Evolutionary conservation across 2,888 invertebrate genomes (phyloP).

Genomic region (Leptothorax acervorum): DNA sequence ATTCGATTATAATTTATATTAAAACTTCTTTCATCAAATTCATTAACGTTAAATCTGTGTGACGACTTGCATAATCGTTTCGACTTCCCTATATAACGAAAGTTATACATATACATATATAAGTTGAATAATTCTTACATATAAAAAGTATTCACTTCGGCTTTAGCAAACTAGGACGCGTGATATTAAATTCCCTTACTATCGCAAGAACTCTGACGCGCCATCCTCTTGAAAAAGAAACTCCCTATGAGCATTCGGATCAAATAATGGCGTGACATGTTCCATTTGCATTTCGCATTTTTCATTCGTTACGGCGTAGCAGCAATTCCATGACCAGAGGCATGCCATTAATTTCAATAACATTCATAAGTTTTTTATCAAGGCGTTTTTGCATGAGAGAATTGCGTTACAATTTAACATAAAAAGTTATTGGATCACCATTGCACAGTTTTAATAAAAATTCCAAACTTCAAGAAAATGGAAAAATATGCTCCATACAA

Average conservation of each 20-base stretch:
- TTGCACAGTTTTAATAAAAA: slow-evolving; percentile 22
- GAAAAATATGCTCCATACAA: slow-evolving; percentile 5
- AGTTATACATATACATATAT: slow-evolving; percentile 56
- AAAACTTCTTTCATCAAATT: slow-evolving; percentile 30
- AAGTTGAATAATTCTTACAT: slow-evolving; percentile 57
- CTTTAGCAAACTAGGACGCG: slow-evolving; percentile 62
- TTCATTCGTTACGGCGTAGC: slow-evolving; percentile 51
- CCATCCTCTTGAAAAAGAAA: slow-evolving; percentile 42
- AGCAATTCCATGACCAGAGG: slow-evolving; percentile 37
- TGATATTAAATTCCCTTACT: slow-evolving; percentile 68
- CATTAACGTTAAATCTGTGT: background rate
- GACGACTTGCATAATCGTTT: background rate
- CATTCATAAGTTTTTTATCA: background rate
- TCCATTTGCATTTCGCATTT: slow-evolving; percentile 47
- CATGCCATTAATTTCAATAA: slow-evolving; percentile 40
- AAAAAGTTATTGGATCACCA: slow-evolving; percentile 16
- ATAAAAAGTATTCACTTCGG: slow-evolving; percentile 56
- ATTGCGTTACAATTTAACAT: background rate
- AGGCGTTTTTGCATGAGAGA: background rate
- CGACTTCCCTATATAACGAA: slow-evolving; percentile 51
- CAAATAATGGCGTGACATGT: slow-evolving; percentile 65
- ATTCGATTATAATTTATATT: background rate
- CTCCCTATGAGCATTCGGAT: slow-evolving; percentile 51
- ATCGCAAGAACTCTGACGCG: slow-evolving; percentile 60
- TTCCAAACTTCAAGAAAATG: background rate